Percentiles rank a stretch among this genome's conserved stretches.
Evolutionary conservation across 2,888 invertebrate species (phyloP).

Genomic region (Caenorhabditis sp.): DNA sequence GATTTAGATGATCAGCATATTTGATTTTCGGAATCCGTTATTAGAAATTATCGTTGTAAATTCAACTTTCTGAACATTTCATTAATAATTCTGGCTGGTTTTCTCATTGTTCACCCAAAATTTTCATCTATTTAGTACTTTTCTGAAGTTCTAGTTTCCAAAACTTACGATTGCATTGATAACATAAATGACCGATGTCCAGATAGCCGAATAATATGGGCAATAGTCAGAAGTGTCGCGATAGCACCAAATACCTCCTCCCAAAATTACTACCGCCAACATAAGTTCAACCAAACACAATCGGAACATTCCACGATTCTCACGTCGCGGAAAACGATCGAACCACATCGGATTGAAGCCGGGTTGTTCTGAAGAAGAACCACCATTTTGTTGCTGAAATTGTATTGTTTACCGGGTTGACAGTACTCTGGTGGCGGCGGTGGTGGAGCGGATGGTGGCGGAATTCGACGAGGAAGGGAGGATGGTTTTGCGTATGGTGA

Average conservation of each 20-base stretch:
- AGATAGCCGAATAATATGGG: constrained; percentile 70
- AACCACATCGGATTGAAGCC: constrained; percentile 61
- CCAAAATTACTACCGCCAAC: constrained; percentile 63
- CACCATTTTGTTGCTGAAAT: neutral
- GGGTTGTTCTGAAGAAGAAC: constrained; percentile 25
- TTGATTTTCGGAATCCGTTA: no score
- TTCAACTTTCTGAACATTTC: no score
- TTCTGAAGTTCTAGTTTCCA: neutral
- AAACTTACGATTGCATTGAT: constrained; percentile 52
- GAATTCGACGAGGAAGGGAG: constrained; percentile 19
- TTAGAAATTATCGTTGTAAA: no score
- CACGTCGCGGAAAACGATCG: constrained; percentile 63
- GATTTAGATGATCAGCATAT: no score
- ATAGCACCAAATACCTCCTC: constrained; percentile 67
- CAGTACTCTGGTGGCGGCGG: constrained; percentile 49
- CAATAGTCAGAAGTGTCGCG: constrained; percentile 68
- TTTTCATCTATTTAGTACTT: no score
- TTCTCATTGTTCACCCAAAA: no score
- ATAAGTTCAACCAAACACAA: constrained; percentile 62
- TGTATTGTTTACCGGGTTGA: constrained; percentile 17
- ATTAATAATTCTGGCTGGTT: no score
- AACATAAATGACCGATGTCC: constrained; percentile 65
- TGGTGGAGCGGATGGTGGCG: constrained; percentile 49
- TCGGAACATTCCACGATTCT: constrained; percentile 68
- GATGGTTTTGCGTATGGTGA: constrained; percentile 21